Evolutionary conservation across 1,140 invertebrate species (phyloP).

Genomic region (Pseudomyrmex concolor): DNA sequence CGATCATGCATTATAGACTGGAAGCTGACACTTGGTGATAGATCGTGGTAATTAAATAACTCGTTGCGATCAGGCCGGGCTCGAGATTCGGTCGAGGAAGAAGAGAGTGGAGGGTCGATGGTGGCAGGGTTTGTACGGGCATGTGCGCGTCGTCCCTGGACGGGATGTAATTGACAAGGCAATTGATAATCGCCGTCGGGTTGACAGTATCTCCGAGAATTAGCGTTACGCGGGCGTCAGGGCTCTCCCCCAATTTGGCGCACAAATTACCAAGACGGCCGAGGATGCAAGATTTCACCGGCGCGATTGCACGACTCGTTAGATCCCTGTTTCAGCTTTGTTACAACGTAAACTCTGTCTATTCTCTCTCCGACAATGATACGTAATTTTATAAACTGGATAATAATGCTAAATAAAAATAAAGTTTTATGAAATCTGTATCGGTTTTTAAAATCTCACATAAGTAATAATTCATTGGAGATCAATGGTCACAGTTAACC

Average conservation of each 20-base stretch:
- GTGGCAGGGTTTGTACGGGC: conserved; percentile 66
- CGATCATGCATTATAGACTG: conserved; percentile 84
- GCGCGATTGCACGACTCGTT: neutral
- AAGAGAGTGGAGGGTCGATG: conserved; percentile 41
- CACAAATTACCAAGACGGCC: conserved; percentile 57
- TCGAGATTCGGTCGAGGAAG: conserved; percentile 67
- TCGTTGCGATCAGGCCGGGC: conserved; percentile 77
- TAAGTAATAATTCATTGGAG: conserved; percentile 30
- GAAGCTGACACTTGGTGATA: conserved; percentile 82
- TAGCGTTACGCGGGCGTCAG: conserved; percentile 59
- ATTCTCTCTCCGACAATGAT: neutral
- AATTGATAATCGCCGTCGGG: conserved; percentile 80
- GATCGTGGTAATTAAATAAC: conserved; percentile 84
- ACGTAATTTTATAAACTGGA: neutral
- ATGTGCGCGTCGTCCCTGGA: conserved; percentile 76
- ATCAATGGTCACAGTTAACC: conserved; percentile 61
- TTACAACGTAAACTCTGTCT: conserved; percentile 20
- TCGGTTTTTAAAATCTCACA: conserved; percentile 9
- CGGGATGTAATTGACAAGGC: conserved; percentile 81
- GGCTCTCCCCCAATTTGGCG: conserved; percentile 50
- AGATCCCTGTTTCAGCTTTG: neutral
- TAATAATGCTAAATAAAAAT: neutral
- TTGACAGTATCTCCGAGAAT: conserved; percentile 76
- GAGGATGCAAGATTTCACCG: conserved; percentile 30
- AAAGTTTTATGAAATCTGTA: neutral